Conservation (phyloP, 2,797 vertebrate genomes). For the Cuniculus paca region DNA sequence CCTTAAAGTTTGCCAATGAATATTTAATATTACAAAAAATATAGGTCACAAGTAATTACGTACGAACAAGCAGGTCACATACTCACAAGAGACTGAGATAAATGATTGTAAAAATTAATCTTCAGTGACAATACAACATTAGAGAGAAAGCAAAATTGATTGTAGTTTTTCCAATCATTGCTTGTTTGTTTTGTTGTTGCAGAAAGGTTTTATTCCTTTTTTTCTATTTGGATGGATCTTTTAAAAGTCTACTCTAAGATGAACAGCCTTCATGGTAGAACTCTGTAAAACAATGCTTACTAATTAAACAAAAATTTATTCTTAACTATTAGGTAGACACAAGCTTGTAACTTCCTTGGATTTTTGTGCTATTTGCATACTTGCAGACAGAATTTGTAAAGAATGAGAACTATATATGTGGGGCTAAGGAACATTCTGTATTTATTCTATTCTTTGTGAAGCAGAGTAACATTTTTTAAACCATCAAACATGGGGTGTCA, state of each 20-base stretch:
- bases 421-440: not conserved
- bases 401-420: not conserved
- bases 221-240: not conserved
- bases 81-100: not conserved
- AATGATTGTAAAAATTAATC: not conserved
- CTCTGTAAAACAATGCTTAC: constrained; percentile 26
- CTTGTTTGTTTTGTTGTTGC: not conserved
- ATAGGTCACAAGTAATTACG: constrained; percentile 1
- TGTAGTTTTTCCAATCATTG: not conserved
- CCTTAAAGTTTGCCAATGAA: not conserved
- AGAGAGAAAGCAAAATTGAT: not conserved
- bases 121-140: constrained; percentile 17
- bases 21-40: constrained; percentile 54
- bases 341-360: constrained; percentile 20
- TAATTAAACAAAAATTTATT: not conserved
- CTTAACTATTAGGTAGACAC: not conserved
- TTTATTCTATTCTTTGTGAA: constrained; percentile 51
- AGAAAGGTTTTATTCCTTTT: not conserved
- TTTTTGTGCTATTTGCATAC: constrained; percentile 24
- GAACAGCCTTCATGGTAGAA: not conserved
- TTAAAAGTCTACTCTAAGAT: constrained; percentile 46
- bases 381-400: not conserved
- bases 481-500: not conserved
- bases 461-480: constrained; percentile 36
- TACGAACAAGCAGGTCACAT: not conserved